phyloP scores from a whole-genome alignment of 2,797 vertebrate species.

The Syngnathus acus region DNA sequence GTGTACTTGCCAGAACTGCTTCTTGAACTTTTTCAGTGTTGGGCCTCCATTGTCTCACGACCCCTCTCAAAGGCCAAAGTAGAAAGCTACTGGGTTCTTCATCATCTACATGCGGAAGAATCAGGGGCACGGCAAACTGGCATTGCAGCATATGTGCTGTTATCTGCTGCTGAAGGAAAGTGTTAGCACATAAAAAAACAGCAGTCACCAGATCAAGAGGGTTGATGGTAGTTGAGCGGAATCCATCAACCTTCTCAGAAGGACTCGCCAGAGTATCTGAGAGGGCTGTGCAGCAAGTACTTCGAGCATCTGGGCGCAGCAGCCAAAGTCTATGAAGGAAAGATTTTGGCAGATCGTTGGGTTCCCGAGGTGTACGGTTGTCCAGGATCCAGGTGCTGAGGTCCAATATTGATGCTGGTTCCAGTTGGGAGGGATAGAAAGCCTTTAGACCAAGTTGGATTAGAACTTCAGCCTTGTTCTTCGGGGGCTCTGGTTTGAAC shows the following conservation, averaged over 20 bases:
- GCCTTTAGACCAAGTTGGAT: constrained; percentile 49
- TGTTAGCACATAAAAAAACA: constrained; percentile 68
- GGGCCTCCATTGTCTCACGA: constrained; percentile 66
- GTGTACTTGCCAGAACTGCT: constrained; percentile 60
- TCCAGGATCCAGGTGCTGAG: constrained; percentile 55
- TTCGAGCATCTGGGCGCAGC: constrained; percentile 54
- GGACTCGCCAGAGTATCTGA: constrained; percentile 3
- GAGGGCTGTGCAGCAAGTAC: constrained; percentile 30
- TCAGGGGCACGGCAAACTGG: constrained; percentile 76
- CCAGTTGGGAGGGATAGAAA: constrained; percentile 40
- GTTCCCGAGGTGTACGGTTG: constrained; percentile 30
- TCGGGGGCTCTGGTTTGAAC: constrained; percentile 41
- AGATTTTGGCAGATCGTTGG: constrained; percentile 53
- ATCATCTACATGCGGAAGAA: constrained; percentile 62
- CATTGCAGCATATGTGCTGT: constrained; percentile 73
- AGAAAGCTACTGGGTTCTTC: constrained; percentile 59
- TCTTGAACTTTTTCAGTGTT: constrained; percentile 44
- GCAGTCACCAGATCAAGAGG: constrained; percentile 75
- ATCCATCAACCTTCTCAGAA: constrained; percentile 16
- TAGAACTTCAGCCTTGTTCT: constrained; percentile 46
- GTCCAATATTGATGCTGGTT: constrained; percentile 50
- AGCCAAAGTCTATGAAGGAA: constrained; percentile 66
- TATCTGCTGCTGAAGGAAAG: constrained; percentile 77
- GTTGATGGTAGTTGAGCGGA: constrained; percentile 44
- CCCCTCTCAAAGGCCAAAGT: constrained; percentile 72